Percentiles rank a stretch among this genome's conserved stretches.
These are phyloP conservation scores for Macquaria ambigua DNA, from an alignment of 2,113 vertebrate species.

Conservation along the genomic window DNA sequence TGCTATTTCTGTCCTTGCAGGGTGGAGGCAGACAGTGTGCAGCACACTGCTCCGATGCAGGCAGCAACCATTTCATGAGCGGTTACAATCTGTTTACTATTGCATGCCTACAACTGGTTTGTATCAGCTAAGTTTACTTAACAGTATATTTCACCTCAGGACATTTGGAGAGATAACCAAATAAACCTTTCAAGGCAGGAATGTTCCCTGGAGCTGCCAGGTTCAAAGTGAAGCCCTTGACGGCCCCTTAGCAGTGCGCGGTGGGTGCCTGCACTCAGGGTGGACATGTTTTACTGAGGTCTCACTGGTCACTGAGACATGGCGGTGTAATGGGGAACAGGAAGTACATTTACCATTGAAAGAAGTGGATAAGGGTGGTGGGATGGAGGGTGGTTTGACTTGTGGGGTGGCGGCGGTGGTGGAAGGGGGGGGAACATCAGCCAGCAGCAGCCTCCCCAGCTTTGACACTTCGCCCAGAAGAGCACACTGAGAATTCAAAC, in stretches of 20 bases:
- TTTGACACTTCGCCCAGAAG: slow-evolving; percentile 78
- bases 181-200: slow-evolving; percentile 84
- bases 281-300: slow-evolving; percentile 72
- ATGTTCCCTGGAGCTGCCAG: slow-evolving; percentile 79
- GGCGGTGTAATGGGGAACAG: slow-evolving; percentile 49
- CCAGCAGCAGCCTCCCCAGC: slow-evolving; percentile 48
- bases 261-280: slow-evolving; percentile 59
- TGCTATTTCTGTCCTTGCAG: slow-evolving; percentile 45
- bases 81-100: slow-evolving; percentile 80
- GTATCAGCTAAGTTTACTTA: slow-evolving; percentile 83
- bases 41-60: slow-evolving; percentile 56
- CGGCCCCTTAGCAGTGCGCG: slow-evolving; percentile 49
- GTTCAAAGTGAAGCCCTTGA: slow-evolving; percentile 76
- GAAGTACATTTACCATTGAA: slow-evolving; percentile 64
- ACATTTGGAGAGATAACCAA: slow-evolving; percentile 84
- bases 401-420: neutral
- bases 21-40: slow-evolving; percentile 56
- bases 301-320: slow-evolving; percentile 65
- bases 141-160: slow-evolving; percentile 81
- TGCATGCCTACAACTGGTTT: slow-evolving; percentile 82
- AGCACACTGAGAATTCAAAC: slow-evolving; percentile 82
- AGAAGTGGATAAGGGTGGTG: slow-evolving; percentile 28
- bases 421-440: slow-evolving; percentile 31
- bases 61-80: slow-evolving; percentile 66
- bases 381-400: slow-evolving; percentile 34